Conservation (phyloP, 2,113 vertebrate species). For the human region GRCh38 chr17:34398501-34399000, state of each 20-base stretch:
- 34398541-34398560: neutral
- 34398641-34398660: neutral
- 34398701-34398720: neutral
- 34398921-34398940: neutral
- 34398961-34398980: neutral
- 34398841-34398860: neutral
- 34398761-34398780: neutral
- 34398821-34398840: neutral
- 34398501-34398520: neutral
- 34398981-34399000: neutral
- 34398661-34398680: neutral
- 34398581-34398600: neutral
- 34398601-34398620: neutral
- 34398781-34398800: neutral
- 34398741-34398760: neutral
- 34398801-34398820: neutral
- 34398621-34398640: fast-evolving
- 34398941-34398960: neutral
- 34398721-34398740: neutral
- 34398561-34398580: neutral
- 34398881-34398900: neutral
- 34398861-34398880: neutral
- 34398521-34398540: neutral
- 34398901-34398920: neutral
- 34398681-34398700: neutral